Evolutionary conservation across 2,797 vertebrate genomes (phyloP), one percentile per base, ranked within the genome.

Genomic region (Sylvilagus floridanus): DNA sequence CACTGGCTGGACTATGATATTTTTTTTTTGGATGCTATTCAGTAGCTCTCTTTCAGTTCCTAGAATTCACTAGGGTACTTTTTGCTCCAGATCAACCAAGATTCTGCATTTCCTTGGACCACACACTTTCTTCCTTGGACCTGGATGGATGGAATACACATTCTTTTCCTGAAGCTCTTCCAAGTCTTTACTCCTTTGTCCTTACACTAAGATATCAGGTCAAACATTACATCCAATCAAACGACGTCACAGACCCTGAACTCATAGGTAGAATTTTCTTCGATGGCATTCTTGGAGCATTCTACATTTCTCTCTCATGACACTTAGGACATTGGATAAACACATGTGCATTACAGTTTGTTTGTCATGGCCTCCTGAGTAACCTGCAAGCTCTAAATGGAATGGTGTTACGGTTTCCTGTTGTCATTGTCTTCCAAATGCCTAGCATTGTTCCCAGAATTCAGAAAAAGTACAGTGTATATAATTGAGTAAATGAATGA

Each of bases 231-330:
- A 19, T 75, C 13, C 13, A 35, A 22, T 9, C 11, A 0, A 19
- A 30, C 32, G 21, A 52, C 19, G 14, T 69, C 3, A 28, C 2
- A 52, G 26, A 50, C 1, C 16, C 14, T 42, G 9, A 10, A 19
- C 5, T 71, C 35, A 42, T 42, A 11, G 28, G 42, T 22, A 50
- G 24, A 5, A 26, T 22, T 30, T 65, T 24, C 6, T 26, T 32
- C 42, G 5, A 14, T 62, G 13, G 1, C 1, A 54, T 1, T 26
- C 19, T 42, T 7, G 10, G 1, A 4, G 28, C 4, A 6, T 28
- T 71, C 69, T 57, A 0, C 47, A 32, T 32, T 71, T 66, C 1
- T 47, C 65, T 17, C 85, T 21, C 9, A 37, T 32, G 68, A 2
- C 9, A 52, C 2, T 87, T 30, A 30, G 4, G 2, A 4, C 4